Evolutionary conservation across 2,888 invertebrate species (phyloP).

Genomic region (Pterostichus madidus): DNA sequence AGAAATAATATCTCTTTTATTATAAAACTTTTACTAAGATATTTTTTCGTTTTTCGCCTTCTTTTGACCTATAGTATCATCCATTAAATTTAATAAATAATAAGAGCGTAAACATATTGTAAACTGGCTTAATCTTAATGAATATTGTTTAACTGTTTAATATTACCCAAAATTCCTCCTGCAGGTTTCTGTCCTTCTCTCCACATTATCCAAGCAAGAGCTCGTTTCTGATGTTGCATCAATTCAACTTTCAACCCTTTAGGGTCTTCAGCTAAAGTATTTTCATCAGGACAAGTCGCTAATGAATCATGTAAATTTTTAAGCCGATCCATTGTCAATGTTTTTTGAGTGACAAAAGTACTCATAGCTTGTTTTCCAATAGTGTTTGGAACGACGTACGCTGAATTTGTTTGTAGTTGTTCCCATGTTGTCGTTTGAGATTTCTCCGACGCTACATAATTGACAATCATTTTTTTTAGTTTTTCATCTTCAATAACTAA

Average conservation of each 20-base stretch:
- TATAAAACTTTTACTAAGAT: too few species aligned
- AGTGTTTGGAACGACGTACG: conserved; percentile 80
- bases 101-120: too few species aligned
- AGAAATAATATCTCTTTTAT: too few species aligned
- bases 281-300: conserved; percentile 83
- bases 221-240: conserved; percentile 92
- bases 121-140: too few species aligned
- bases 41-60: too few species aligned
- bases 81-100: too few species aligned
- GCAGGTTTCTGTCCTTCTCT: conserved; percentile 91
- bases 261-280: conserved; percentile 81
- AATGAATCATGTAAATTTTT: conserved; percentile 86
- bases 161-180: conserved; percentile 90
- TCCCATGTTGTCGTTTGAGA: conserved; percentile 78
- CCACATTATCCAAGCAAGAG: conserved; percentile 93
- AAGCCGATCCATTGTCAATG: conserved; percentile 85
- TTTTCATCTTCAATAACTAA: conserved; percentile 78
- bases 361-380: conserved; percentile 83
- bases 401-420: conserved; percentile 79
- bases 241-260: conserved; percentile 82
- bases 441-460: conserved; percentile 72
- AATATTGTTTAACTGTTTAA: too few species aligned
- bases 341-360: conserved; percentile 84
- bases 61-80: too few species aligned
- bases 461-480: conserved; percentile 78